phyloP scores from a whole-genome alignment of 2,113 vertebrate genomes.

The Tyto alba region DNA sequence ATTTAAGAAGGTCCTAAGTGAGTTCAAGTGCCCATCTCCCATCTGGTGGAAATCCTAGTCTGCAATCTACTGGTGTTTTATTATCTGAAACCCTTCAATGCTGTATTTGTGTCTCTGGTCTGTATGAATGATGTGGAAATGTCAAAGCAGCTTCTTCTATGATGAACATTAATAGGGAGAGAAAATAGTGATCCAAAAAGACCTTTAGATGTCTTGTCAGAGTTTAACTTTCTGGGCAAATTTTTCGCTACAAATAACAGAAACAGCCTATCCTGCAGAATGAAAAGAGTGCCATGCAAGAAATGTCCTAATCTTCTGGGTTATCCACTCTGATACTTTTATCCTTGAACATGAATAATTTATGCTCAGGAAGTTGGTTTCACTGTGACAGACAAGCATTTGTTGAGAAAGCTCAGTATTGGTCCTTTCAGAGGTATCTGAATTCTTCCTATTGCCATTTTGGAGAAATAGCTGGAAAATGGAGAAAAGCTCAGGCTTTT shows the following conservation, averaged over 20 bases:
- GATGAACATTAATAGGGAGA: neutral
- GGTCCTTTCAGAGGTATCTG: neutral
- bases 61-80: neutral
- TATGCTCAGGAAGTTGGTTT: slow-evolving; percentile 21
- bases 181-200: neutral
- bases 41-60: neutral
- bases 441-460: slow-evolving; percentile 22
- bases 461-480: neutral
- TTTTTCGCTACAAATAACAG: neutral
- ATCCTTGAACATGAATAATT: slow-evolving; percentile 37
- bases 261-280: neutral
- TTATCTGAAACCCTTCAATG: neutral
- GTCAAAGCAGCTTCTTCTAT: neutral
- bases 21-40: neutral
- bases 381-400: neutral
- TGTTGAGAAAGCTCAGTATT: neutral
- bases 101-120: neutral
- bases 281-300: neutral
- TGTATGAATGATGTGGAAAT: neutral
- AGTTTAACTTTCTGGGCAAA: neutral
- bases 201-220: neutral
- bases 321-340: slow-evolving; percentile 17
- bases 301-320: slow-evolving; percentile 2
- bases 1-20: neutral
- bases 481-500: neutral